Evolutionary conservation across 2,113 vertebrate species (phyloP), one percentile per base, ranked within the genome.

Genomic region (Serinus canaria): DNA sequence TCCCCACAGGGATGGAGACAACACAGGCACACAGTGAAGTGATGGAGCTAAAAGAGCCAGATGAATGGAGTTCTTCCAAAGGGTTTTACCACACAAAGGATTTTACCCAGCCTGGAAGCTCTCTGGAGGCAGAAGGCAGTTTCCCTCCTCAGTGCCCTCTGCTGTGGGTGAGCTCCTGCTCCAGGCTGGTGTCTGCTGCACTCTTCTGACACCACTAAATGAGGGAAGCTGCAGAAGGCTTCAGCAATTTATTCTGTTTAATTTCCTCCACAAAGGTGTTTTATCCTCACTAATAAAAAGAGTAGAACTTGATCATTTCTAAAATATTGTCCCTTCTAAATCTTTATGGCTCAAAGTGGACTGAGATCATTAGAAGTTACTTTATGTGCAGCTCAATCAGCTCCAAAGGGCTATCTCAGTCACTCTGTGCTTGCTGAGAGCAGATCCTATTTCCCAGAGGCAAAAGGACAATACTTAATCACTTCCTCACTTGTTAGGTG

Each of bases 291-390:
- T 95, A 94, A 95, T 97, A 97, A 97, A 97, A 97, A 94, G 87
- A 91, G 75, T 92, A 90, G 94, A 94, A 96, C 94, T 95, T 96
- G 97, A 95, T 94, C 94, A 94, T 97, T 96, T 94, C 92, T 93
- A 95, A 96, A 96, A 97, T 96, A 97, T 95, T 93, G 93, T 96
- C 85, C 94, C 94, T 97, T 97, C 96, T 97, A 96, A 97, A 96
- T 96, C 95, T 97, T 97, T 97, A 96, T 90, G 74, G 96, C 94
- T 94, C 95, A 94, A 95, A 96, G 95, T 97, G 91, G 95, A 96
- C 94, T 92, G 92, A 97, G 94, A 96, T 97, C 94, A 92, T 95
- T 96, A 97, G 92, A 89, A 94, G 90, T 90, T 92, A 90, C 90
- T 96, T 96, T 97, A 92, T 92, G 92, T 95, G 90, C 95, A 91